These are phyloP conservation scores for Poeciliopsis turrubarensis DNA, from an alignment of 2,113 vertebrate species.

Conservation along the genomic window DNA sequence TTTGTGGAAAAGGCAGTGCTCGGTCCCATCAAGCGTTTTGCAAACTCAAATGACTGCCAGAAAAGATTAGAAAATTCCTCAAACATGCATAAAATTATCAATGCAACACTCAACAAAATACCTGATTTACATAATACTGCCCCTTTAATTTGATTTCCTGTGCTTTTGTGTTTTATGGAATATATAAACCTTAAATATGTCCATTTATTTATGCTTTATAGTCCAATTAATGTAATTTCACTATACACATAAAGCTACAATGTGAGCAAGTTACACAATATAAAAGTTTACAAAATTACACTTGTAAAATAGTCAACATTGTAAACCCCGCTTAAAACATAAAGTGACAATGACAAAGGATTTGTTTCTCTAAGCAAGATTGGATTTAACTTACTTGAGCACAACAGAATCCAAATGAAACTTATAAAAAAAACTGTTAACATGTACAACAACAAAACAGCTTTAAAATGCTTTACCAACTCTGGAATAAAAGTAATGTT, in stretches of 20 bases:
- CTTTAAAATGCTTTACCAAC: conserved; percentile 6
- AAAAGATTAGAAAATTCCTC: too few species aligned
- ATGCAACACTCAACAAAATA: too few species aligned
- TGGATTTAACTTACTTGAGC: conserved; percentile 21
- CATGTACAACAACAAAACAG: conserved; percentile 9
- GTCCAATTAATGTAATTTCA: conserved; percentile 18
- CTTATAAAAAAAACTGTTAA: conserved; percentile 1
- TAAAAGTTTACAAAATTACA: conserved; percentile 58
- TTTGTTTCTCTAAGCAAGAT: neutral
- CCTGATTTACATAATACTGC: too few species aligned
- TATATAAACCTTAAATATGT: conserved; percentile 13
- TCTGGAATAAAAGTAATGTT: conserved; percentile 25
- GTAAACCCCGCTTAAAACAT: neutral
- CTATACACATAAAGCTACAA: conserved; percentile 35
- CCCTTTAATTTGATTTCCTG: neutral
- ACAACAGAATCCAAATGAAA: conserved; percentile 31
- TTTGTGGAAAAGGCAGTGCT: too few species aligned
- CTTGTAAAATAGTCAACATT: conserved; percentile 28
- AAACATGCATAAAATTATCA: too few species aligned
- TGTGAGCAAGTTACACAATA: conserved; percentile 42
- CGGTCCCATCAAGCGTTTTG: too few species aligned
- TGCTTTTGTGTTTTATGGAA: conserved; percentile 33
- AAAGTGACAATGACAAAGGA: neutral
- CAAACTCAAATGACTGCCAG: too few species aligned
- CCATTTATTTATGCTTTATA: neutral